Evolutionary conservation across 2,113 vertebrate species (phyloP).

Genomic region (Danionella cerebrum): DNA sequence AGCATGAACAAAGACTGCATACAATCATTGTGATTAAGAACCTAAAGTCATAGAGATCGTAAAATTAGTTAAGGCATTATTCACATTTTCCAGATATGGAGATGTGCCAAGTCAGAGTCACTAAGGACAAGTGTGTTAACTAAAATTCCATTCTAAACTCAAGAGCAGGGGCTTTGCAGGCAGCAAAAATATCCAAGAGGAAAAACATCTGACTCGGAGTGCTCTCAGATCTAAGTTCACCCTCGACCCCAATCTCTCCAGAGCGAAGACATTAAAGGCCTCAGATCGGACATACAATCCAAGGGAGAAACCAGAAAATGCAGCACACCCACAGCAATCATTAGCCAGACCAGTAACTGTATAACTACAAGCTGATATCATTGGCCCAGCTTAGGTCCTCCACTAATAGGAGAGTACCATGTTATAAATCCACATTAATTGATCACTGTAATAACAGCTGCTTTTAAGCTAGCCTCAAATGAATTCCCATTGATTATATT

Average conservation of each 20-base stretch:
- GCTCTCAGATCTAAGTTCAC: slow-evolving; percentile 5
- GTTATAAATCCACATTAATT: too few relatives aligned
- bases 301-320: too few relatives aligned
- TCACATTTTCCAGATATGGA: background rate
- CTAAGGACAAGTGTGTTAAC: background rate
- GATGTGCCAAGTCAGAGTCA: background rate
- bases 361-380: too few relatives aligned
- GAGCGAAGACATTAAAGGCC: background rate
- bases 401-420: too few relatives aligned
- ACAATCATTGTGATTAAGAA: background rate
- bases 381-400: too few relatives aligned
- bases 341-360: too few relatives aligned
- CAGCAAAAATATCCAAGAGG: slow-evolving; percentile 53
- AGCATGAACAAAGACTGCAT: too few relatives aligned
- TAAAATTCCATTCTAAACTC: slow-evolving; percentile 42
- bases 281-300: background rate
- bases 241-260: slow-evolving; percentile 8
- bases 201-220: slow-evolving; percentile 43
- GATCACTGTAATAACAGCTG: too few relatives aligned
- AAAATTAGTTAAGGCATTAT: too few relatives aligned
- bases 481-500: too few relatives aligned
- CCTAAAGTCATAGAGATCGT: background rate
- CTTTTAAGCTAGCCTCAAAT: too few relatives aligned
- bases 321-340: too few relatives aligned
- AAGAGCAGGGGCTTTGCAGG: slow-evolving; percentile 46